Percentiles rank a stretch among this genome's conserved stretches.
Evolutionary conservation across 2,113 vertebrate species (phyloP).

Genomic region (Petroica traversi): DNA sequence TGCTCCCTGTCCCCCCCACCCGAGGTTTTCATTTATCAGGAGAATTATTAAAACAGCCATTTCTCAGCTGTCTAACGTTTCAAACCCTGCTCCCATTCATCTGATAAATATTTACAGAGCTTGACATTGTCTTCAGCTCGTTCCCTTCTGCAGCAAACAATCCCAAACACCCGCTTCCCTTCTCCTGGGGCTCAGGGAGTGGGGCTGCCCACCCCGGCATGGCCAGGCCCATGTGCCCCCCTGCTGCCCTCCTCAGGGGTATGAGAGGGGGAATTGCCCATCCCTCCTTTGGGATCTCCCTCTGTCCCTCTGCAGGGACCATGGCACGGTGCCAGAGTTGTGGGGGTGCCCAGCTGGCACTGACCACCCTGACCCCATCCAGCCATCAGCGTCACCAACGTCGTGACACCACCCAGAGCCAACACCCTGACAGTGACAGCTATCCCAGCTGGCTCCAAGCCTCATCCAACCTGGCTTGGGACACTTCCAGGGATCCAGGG

Average conservation of each 20-base stretch:
- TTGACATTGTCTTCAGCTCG: slow-evolving; percentile 75
- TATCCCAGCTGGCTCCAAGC: neutral
- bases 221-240: neutral
- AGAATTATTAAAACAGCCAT: slow-evolving; percentile 78
- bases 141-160: slow-evolving; percentile 71
- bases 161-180: slow-evolving; percentile 69
- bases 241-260: neutral
- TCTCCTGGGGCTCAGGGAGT: neutral
- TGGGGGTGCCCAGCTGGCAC: rapidly evolving
- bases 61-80: slow-evolving; percentile 77
- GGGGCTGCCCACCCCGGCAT: rapidly evolving
- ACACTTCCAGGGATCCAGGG: neutral
- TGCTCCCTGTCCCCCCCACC: neutral
- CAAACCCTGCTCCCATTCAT: slow-evolving; percentile 75
- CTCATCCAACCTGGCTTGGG: neutral
- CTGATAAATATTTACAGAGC: slow-evolving; percentile 79
- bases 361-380: neutral
- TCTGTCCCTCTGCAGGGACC: rapidly evolving
- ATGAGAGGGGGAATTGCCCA: neutral
- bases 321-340: rapidly evolving
- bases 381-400: neutral
- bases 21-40: slow-evolving; percentile 72
- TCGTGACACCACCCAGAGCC: rapidly evolving
- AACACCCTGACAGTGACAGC: rapidly evolving
- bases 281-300: too few species aligned